Evolutionary conservation across 2,797 vertebrate genomes (phyloP).

Genomic region (Rhinatrema bivittatum): DNA sequence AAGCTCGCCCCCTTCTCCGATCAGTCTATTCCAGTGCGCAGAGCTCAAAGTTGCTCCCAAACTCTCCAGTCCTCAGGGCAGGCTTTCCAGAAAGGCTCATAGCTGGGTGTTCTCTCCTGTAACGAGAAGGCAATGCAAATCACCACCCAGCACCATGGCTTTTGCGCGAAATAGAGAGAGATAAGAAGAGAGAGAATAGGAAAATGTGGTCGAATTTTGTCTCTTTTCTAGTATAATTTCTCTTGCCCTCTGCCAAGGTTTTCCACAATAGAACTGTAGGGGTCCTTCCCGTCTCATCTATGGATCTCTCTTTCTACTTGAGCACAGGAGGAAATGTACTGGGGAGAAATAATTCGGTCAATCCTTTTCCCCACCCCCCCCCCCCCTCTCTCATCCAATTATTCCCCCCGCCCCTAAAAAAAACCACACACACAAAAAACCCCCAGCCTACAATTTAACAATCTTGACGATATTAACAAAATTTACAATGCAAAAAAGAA

Average conservation of each 20-base stretch:
- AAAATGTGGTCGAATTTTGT: conserved; percentile 17
- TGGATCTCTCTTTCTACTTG: conserved; percentile 8
- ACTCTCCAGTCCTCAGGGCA: conserved; percentile 42
- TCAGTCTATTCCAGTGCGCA: conserved; percentile 33
- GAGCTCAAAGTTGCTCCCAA: conserved; percentile 33
- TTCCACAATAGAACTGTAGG: conserved; percentile 56
- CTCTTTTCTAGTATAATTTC: conserved; percentile 5
- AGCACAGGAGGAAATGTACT: no score
- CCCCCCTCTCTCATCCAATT: no score
- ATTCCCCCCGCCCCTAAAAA: no score
- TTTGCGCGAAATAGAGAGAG: no score
- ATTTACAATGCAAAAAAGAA: no score
- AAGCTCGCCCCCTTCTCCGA: conserved; percentile 26
- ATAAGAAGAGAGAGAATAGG: conserved; percentile 2
- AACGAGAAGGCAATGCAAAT: no score
- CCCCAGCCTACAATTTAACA: no score
- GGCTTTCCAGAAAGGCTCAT: conserved; percentile 6
- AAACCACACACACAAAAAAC: no score
- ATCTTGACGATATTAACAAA: no score
- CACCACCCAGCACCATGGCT: conserved; percentile 32
- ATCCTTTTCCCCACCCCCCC: no score
- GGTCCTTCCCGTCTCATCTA: conserved; percentile 56
- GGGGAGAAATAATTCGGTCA: no score
- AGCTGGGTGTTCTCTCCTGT: conserved; percentile 11
- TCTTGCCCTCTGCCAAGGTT: conserved; percentile 14